Evolutionary conservation across 2,113 vertebrate species (phyloP), one percentile per base, ranked within the genome.

Genomic region (Pteropus alecto): DNA sequence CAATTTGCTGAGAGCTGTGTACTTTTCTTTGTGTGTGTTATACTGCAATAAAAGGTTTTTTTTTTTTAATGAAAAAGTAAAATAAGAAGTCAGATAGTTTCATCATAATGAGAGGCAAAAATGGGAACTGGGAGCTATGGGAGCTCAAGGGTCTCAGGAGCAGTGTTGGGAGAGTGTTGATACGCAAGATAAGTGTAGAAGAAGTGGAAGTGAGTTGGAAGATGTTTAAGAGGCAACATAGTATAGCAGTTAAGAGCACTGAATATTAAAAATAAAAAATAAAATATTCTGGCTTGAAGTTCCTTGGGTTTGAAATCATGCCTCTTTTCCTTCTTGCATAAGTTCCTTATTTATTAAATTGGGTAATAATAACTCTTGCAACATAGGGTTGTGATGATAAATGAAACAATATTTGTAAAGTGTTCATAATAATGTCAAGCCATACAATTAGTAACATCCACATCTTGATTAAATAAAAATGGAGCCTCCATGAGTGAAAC

Each of bases 401-500:
- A 71, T 68, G 79, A 94, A 41, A 15, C 41, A 79, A 61, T 76
- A 56, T 76, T 78, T 92, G 26, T 68, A 54, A 90, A 94, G 56
- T 76, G 81, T 82, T 93, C 86, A 73, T 56, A 93, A 87, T 51
- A 83, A 43, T 35, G 61, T 70, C 61, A 83, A 71, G 74, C 56
- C 38, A 51, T 71, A 71, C 51, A 82, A 70, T 83, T 61, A 90
- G n/a, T 43, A 83, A 19, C 28, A 93, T 13, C 24, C 33, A n/a
- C 35, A 68, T 87, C 54, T 60, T 87, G 43, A 90, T 70, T 94
- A 90, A 89, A 79, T 92, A 14, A 38, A 35, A 91, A 90, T 68
- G 51, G 43, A 19, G 60, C 8, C 41, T 46, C 54, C 7, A 38
- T 30, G 38, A 77, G 46, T 71, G 81, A 87, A 87, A 90, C n/a